Conservation (phyloP, 2,113 vertebrate species). For the human (Homo sapiens) region GRCh38 chr1:13478501-13479000, state of each 20-base stretch:
- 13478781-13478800: neutral
- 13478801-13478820: neutral
- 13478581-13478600: neutral
- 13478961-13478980: neutral
- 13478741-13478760: neutral
- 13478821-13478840: neutral
- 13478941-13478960: neutral
- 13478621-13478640: neutral
- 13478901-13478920: conserved; percentile 38
- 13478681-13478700: neutral
- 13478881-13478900: neutral
- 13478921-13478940: neutral
- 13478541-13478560: neutral
- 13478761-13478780: neutral
- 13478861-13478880: neutral
- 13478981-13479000: neutral
- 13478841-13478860: neutral
- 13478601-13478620: neutral
- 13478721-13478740: neutral
- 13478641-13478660: neutral
- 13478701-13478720: neutral
- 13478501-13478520: neutral
- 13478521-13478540: neutral
- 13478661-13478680: neutral
- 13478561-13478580: no score